Conservation (phyloP, 2,797 vertebrate genomes). For the Macropodus opercularis region DNA sequence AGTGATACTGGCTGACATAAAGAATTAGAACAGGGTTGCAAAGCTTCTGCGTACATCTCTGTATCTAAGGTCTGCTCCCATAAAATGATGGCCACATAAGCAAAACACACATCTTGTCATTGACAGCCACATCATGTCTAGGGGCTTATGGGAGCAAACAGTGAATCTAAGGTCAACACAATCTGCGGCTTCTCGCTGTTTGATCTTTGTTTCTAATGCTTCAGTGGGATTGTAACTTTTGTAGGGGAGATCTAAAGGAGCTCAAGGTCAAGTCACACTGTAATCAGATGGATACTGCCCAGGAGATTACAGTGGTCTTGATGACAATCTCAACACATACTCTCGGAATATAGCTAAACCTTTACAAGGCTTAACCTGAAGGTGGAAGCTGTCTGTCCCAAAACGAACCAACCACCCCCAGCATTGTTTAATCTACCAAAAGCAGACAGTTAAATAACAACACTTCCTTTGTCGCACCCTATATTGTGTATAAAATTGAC, state of each 20-base stretch:
- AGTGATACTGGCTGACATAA: neutral
- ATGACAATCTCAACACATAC: slow-evolving; percentile 33
- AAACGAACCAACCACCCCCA: too few species aligned
- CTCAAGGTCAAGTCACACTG: slow-evolving; percentile 8
- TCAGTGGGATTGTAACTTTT: slow-evolving; percentile 18
- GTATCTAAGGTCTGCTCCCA: neutral
- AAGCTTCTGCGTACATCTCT: neutral
- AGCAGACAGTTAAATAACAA: too few species aligned
- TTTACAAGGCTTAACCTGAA: slow-evolving; percentile 36
- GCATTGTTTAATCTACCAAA: too few species aligned
- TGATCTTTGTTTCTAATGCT: slow-evolving; percentile 20
- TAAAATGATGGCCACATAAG: neutral
- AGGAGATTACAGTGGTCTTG: slow-evolving; percentile 11
- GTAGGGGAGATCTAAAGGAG: slow-evolving; percentile 12
- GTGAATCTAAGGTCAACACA: slow-evolving; percentile 7
- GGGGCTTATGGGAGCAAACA: slow-evolving; percentile 2
- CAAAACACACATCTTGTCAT: neutral
- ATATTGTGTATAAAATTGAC: too few species aligned
- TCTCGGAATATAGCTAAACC: slow-evolving; percentile 27
- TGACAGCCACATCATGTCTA: neutral
- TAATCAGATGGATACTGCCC: slow-evolving; percentile 16
- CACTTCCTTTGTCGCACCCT: too few species aligned
- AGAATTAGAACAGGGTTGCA: neutral
- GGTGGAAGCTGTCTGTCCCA: slow-evolving; percentile 21
- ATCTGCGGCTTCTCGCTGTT: neutral